Base-by-base conservation (phyloP, 2,888 invertebrate species). In the Epinotia bilunana region DNA sequence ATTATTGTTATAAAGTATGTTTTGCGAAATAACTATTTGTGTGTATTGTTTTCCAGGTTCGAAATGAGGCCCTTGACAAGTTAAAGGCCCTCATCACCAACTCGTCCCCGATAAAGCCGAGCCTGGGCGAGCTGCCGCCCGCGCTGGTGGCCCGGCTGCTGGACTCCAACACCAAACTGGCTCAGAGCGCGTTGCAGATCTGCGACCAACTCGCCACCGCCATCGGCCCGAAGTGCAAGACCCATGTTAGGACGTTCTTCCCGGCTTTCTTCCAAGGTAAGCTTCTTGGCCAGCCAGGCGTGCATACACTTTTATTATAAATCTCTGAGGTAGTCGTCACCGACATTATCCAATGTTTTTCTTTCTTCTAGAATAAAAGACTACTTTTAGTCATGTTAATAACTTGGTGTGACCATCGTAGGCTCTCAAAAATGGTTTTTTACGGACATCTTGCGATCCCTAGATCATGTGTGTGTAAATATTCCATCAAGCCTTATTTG, bases 101-200 rank as follows among this genome's bases (percentile, higher is more conserved):
- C 71, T 96, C 97, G 0, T 96, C 97, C 80, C 95, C 97, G 11
- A 97, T 99, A 78, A 98, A 97, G 81, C 93, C 97, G 0, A 96
- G 96, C 18, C 95, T 99, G 58, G 98, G 98, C 0, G 98, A 98
- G 85, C 90, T 99, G 55, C 97, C 98, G 0, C 96, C 97, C 71
- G 97, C 97, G 0, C 88, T 99, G 13, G 96, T 96, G 0, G 95
- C 95, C 0, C 95, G 99, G 1, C 92, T 99, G 18, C 92, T 96
- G 0, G 99, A 99, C 87, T 98, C 98, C 64, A 99, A 99, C 92
- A 98, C 98, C 33, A 98, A 98, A 89, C 95, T 99, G 79, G 98
- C 98, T 0, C 97, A 97, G 83, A 96, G 96, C 18, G 96, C 99
- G 0, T 90, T 99, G 62, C 96, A 96, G 74, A 96, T 99, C 76